phyloP scores from a whole-genome alignment of 2,113 vertebrate species.

The Sphaerodactylus townsendi region DNA sequence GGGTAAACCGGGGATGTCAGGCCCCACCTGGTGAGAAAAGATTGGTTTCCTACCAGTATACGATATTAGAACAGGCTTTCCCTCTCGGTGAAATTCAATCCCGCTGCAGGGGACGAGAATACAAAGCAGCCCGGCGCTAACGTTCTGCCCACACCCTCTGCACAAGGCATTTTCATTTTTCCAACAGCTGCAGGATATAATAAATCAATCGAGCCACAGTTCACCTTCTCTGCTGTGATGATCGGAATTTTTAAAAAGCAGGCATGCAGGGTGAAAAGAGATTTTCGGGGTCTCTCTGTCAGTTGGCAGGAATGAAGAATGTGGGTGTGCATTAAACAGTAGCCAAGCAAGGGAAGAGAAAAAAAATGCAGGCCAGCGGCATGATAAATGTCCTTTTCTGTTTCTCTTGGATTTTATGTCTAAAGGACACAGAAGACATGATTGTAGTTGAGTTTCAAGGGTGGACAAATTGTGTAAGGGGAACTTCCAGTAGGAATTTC shows the following conservation, averaged over 20 bases:
- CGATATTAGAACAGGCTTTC: rapidly evolving
- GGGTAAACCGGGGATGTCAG: not conserved
- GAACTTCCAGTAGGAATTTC: not conserved
- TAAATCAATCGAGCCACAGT: not conserved
- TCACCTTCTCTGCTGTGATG: not conserved
- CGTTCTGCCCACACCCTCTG: rapidly evolving
- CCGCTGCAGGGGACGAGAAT: rapidly evolving
- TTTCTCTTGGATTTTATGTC: slow-evolving; percentile 9
- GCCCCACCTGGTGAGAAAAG: rapidly evolving
- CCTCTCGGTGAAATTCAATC: rapidly evolving
- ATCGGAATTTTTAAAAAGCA: not conserved
- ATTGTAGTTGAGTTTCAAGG: not conserved
- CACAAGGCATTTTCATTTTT: rapidly evolving
- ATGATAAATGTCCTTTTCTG: slow-evolving; percentile 28
- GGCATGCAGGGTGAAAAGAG: not conserved
- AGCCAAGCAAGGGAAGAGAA: not conserved
- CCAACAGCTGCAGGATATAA: not conserved
- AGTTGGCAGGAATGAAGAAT: not conserved
- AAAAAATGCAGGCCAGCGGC: not conserved
- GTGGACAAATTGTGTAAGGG: not conserved
- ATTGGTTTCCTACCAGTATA: rapidly evolving
- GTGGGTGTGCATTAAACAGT: not conserved
- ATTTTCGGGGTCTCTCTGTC: not conserved
- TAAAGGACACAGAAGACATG: slow-evolving; percentile 32
- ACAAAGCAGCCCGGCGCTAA: rapidly evolving